A percentile compares a stretch with the other conserved stretches of the same genome.
These are phyloP conservation scores for Brachyptera risi DNA, from an alignment of 2,888 invertebrate genomes.

Conservation along the genomic window DNA sequence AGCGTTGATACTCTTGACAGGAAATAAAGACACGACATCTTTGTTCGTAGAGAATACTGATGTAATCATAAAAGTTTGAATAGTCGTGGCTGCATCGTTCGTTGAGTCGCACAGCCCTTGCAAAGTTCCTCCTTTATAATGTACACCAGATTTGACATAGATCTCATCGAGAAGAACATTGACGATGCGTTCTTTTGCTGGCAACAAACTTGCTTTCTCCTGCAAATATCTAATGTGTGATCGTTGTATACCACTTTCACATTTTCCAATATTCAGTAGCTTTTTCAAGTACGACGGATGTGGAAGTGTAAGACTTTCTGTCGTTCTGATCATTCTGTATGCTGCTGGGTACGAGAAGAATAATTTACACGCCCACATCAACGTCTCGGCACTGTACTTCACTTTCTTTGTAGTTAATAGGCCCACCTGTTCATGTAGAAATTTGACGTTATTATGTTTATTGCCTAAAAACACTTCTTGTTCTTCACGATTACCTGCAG, in stretches of 20 bases:
- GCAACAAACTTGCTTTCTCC: not conserved
- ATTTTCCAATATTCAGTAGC: no score
- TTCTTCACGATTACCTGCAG: no score
- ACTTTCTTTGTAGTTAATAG: no score
- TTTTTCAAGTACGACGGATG: not conserved
- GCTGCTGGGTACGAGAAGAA: not conserved
- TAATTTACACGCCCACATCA: not conserved
- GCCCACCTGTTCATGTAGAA: no score
- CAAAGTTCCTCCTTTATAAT: not conserved
- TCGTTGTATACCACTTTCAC: no score
- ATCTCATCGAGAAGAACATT: not conserved
- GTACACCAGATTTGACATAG: not conserved
- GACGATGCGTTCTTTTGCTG: not conserved
- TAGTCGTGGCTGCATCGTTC: not conserved
- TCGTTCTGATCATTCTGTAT: not conserved
- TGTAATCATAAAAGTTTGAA: conserved; percentile 1
- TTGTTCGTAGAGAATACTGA: not conserved
- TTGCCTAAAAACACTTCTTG: no score
- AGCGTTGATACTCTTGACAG: not conserved
- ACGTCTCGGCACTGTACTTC: no score
- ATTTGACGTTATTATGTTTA: no score
- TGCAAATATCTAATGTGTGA: not conserved
- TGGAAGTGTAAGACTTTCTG: not conserved
- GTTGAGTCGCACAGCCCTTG: not conserved
- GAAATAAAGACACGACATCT: not conserved